phyloP scores from a whole-genome alignment of 2,888 invertebrate species.

The Eristalis arbustorum region DNA sequence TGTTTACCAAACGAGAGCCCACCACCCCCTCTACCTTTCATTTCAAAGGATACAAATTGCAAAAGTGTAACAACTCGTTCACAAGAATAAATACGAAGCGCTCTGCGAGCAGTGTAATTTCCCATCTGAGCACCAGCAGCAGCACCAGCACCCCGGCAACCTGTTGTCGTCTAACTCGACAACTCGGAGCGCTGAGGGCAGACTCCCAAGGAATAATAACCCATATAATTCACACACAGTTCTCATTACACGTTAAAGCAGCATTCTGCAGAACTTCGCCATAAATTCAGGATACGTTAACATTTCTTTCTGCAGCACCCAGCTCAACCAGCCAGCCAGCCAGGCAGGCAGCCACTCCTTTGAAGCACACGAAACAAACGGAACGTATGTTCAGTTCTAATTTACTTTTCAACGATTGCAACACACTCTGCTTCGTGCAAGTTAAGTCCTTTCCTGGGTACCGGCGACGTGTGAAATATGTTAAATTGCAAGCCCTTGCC shows the following conservation, averaged over 20 bases:
- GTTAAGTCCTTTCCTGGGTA: not conserved
- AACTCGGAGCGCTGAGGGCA: not conserved
- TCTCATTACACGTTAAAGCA: slow-evolving; percentile 18
- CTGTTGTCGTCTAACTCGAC: slow-evolving; percentile 9
- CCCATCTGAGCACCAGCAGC: not conserved
- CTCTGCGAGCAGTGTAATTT: slow-evolving; percentile 27
- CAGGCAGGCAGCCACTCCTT: not conserved
- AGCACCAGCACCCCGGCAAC: too few species aligned
- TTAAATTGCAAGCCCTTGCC: slow-evolving; percentile 11
- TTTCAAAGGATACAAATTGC: slow-evolving; percentile 34
- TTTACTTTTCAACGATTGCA: slow-evolving; percentile 14
- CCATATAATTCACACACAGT: not conserved
- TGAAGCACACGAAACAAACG: not conserved
- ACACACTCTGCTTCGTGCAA: not conserved
- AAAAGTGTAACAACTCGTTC: slow-evolving; percentile 18
- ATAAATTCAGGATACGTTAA: slow-evolving; percentile 10
- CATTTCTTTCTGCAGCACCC: not conserved
- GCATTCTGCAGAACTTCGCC: not conserved
- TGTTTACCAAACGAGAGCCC: not conserved
- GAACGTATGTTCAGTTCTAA: slow-evolving; percentile 9
- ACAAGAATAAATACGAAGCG: slow-evolving; percentile 21
- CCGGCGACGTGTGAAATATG: slow-evolving; percentile 23
- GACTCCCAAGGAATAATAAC: slow-evolving; percentile 1
- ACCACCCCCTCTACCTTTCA: not conserved
- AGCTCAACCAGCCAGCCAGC: not conserved